phyloP scores from a whole-genome alignment of 2,797 vertebrate genomes.

The Cynopterus sphinx region DNA sequence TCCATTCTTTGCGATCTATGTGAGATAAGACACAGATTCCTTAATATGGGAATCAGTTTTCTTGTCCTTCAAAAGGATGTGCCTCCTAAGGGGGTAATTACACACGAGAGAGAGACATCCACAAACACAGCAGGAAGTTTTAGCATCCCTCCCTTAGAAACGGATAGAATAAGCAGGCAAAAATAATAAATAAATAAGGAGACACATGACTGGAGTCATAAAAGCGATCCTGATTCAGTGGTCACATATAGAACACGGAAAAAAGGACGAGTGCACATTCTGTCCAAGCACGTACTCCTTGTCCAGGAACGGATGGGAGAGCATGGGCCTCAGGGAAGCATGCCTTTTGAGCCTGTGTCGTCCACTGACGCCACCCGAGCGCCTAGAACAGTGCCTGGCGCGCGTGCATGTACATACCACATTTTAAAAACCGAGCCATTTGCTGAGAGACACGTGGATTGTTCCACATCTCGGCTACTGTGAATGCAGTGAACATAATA shows the following conservation, averaged over 20 bases:
- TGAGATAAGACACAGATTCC: neutral
- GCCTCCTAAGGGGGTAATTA: neutral
- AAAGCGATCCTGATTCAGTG: neutral
- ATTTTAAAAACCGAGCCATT: neutral
- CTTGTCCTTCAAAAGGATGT: neutral
- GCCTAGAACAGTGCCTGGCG: neutral
- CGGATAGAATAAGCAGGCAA: neutral
- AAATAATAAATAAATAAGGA: neutral
- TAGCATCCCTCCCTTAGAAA: neutral
- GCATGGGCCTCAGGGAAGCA: neutral
- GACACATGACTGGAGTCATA: neutral
- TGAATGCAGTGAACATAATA: fast-evolving
- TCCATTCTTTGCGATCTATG: neutral
- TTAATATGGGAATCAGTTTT: neutral
- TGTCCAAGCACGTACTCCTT: neutral
- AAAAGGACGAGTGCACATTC: neutral
- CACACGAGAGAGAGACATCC: neutral
- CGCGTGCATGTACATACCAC: neutral
- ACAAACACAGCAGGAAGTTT: neutral
- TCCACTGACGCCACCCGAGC: neutral
- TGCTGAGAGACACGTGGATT: neutral
- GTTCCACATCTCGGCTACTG: neutral
- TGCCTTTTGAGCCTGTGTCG: neutral
- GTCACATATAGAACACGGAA: neutral
- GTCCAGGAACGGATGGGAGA: neutral